A percentile compares a stretch with the other conserved stretches of the same genome.
Evolutionary conservation across 1,140 invertebrate species (phyloP).

Genomic region (Zaprionus taronus): DNA sequence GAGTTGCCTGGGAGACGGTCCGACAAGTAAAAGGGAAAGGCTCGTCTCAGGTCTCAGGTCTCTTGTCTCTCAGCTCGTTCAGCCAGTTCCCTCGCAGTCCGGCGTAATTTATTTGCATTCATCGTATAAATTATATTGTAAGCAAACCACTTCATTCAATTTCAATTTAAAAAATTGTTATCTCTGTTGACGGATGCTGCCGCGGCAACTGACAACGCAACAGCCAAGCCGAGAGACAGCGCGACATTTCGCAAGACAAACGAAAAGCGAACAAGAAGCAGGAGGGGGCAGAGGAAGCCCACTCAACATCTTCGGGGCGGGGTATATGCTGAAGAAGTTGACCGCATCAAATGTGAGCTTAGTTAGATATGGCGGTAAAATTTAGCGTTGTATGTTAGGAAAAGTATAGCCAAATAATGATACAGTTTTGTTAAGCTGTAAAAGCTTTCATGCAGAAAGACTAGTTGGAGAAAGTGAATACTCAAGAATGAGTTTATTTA

Average conservation of each 20-base stretch:
- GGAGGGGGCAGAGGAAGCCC: background rate
- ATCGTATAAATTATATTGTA: slow-evolving; percentile 84
- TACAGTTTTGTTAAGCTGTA: no score
- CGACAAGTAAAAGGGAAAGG: slow-evolving; percentile 67
- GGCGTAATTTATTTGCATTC: slow-evolving; percentile 84
- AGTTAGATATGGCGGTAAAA: background rate
- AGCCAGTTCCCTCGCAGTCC: slow-evolving; percentile 33
- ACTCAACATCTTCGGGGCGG: background rate
- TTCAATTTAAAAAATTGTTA: slow-evolving; percentile 84
- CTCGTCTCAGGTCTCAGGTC: slow-evolving; percentile 19
- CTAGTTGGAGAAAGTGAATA: background rate
- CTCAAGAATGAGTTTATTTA: background rate
- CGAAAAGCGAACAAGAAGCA: slow-evolving; percentile 39
- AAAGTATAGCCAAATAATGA: background rate
- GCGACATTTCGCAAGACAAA: slow-evolving; percentile 69
- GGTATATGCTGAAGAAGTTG: background rate
- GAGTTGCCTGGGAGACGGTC: slow-evolving; percentile 40
- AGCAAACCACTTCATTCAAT: slow-evolving; percentile 84
- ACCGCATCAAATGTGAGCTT: slow-evolving; percentile 11
- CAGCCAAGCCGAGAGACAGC: slow-evolving; percentile 64
- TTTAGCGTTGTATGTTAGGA: background rate
- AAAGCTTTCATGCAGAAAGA: no score
- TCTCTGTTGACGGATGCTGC: slow-evolving; percentile 81
- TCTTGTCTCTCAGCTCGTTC: slow-evolving; percentile 12
- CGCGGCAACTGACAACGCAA: slow-evolving; percentile 74